phyloP scores from a whole-genome alignment of 2,797 vertebrate species.

The Microtus agrestis region DNA sequence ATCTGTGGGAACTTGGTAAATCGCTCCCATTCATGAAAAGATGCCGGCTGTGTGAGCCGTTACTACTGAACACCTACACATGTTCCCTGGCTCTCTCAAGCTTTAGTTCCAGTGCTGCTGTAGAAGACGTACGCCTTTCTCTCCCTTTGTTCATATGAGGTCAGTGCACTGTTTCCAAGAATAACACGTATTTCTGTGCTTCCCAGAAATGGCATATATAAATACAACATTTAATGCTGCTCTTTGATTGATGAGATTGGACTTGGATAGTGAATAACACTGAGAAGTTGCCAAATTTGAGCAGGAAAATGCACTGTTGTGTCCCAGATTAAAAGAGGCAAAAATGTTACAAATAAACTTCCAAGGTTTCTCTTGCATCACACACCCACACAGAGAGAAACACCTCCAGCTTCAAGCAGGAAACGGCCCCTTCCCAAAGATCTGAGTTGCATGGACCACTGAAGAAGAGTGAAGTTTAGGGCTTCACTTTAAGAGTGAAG shows the following conservation, averaged over 20 bases:
- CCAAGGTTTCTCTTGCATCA: background rate
- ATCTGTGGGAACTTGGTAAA: conserved; percentile 61
- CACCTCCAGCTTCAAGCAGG: background rate
- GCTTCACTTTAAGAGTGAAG: background rate
- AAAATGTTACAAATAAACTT: conserved; percentile 51
- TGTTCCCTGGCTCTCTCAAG: conserved; percentile 65
- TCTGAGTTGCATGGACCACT: background rate
- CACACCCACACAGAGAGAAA: background rate
- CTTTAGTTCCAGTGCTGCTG: conserved; percentile 56
- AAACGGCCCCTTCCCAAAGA: background rate
- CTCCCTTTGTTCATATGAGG: conserved; percentile 64
- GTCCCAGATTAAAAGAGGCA: background rate
- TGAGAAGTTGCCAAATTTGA: conserved; percentile 60
- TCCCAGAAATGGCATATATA: conserved; percentile 76
- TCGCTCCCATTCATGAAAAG: conserved; percentile 73
- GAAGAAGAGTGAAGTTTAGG: conserved; percentile 20
- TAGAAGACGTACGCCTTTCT: conserved; percentile 50
- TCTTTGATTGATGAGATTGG: conserved; percentile 71
- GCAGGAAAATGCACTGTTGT: conserved; percentile 55
- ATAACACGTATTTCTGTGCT: conserved; percentile 69
- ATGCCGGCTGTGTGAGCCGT: conserved; percentile 56
- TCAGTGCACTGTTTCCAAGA: conserved; percentile 76
- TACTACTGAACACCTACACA: conserved; percentile 80
- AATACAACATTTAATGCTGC: conserved; percentile 69
- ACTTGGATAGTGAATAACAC: conserved; percentile 53